Evolutionary conservation across 2,113 vertebrate species (phyloP), one percentile per base, ranked within the genome.

Genomic region (Electrona antarctica): DNA sequence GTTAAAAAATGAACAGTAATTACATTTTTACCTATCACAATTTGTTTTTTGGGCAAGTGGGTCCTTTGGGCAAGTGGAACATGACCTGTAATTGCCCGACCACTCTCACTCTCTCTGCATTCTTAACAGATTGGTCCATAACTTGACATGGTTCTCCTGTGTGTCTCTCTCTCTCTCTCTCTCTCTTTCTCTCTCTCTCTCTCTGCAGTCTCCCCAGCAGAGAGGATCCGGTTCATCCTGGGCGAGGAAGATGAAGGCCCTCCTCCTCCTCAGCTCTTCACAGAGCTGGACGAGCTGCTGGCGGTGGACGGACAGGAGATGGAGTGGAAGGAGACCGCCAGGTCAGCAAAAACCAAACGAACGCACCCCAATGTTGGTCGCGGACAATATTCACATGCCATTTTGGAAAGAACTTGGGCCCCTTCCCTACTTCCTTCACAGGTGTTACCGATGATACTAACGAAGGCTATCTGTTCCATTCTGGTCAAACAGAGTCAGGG

Each of bases 281-380:
- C 98, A 0, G 97, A 99, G 89, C 93, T 99, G 88, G 97, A 99
- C 8, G 98, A 99, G 7, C 94, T 99, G 0, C 93, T 98, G 87
- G 77, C 95, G 0, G 89, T 96, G 15, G 97, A 99, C 0, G 98
- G 97, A 6, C 97, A 98, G 79, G 98, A 99, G 92, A 95, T 99
- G 95, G 98, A 99, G 55, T 99, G 98, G 98, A 97, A 97, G 83
- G 98, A 99, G 86, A 99, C 97, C 0, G 97, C 96, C 6, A 97
- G 98, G 98, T 98, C 87, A 92, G 93, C 48, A 13, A 1, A 55
- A 15, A 9, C 54, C 28, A 21, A 21, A 21, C 4, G 0, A 7
- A 2, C 8, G 7, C 21, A 21, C 21, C 48, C 54, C 21, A 52
- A 48, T 11, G 15, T 12, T 9, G 1, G 15, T 50, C 61, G 2